phyloP scores from a whole-genome alignment of 2,113 vertebrate genomes.

The Dicentrarchus labrax region DNA sequence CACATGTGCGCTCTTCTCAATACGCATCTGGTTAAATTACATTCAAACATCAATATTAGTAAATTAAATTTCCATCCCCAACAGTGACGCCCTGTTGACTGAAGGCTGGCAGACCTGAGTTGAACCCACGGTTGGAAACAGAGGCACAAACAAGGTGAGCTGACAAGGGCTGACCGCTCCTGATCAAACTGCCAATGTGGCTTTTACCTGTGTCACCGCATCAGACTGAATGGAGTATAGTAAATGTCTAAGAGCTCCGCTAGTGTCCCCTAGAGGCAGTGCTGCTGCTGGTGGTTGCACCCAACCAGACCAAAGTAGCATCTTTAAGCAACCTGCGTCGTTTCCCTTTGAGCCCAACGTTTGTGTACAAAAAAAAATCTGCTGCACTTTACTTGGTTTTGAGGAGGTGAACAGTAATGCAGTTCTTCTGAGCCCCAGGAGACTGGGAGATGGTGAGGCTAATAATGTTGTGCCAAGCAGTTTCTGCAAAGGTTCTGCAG shows the following conservation, averaged over 20 bases:
- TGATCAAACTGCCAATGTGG: not conserved
- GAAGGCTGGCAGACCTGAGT: not conserved
- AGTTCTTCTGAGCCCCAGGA: constrained; percentile 61
- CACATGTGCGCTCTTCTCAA: not conserved
- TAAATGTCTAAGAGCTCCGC: not conserved
- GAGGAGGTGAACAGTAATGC: constrained; percentile 60
- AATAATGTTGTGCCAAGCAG: constrained; percentile 73
- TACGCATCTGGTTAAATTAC: not conserved
- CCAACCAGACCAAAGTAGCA: not conserved
- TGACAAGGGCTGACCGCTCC: not conserved
- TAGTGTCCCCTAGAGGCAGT: not conserved
- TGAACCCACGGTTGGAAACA: constrained; percentile 4
- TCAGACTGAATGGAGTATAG: not conserved
- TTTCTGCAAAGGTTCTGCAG: constrained; percentile 67
- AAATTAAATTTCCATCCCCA: constrained; percentile 2
- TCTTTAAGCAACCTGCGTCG: not conserved
- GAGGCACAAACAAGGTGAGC: constrained; percentile 8
- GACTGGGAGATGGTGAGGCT: constrained; percentile 67
- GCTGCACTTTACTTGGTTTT: constrained; percentile 53
- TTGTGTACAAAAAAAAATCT: constrained; percentile 39
- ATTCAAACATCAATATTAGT: constrained; percentile 9
- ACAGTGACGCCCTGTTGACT: not conserved
- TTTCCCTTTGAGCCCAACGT: constrained; percentile 32
- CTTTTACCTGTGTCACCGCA: not conserved
- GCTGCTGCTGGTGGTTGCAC: not conserved